Evolutionary conservation across 1,140 invertebrate species (phyloP).

Genomic region (Drosophila setifemur): DNA sequence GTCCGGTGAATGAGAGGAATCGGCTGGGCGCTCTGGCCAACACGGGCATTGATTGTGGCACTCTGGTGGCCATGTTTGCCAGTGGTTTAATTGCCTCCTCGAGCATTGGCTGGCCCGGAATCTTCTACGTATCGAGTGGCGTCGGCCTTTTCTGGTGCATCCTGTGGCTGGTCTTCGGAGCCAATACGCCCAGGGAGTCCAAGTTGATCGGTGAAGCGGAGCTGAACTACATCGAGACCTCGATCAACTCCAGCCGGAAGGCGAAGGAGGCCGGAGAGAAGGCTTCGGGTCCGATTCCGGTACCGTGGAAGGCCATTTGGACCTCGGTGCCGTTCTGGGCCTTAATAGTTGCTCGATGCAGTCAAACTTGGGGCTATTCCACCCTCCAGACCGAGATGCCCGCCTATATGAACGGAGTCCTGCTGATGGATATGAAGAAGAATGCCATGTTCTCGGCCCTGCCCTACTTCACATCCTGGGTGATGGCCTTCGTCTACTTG

Average conservation of each 20-base stretch:
- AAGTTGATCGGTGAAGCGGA: constrained; percentile 85
- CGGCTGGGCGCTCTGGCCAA: constrained; percentile 85
- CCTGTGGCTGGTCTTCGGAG: constrained; percentile 86
- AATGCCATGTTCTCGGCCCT: constrained; percentile 90
- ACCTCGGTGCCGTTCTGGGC: constrained; percentile 92
- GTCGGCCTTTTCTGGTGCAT: constrained; percentile 85
- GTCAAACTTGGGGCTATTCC: constrained; percentile 97
- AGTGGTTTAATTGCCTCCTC: constrained; percentile 87
- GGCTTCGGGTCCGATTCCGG: constrained; percentile 35
- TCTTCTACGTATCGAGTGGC: constrained; percentile 90
- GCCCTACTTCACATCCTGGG: constrained; percentile 90
- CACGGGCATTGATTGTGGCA: constrained; percentile 88
- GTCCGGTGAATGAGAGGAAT: constrained; percentile 85
- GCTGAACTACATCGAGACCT: constrained; percentile 85
- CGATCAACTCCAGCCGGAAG: constrained; percentile 44
- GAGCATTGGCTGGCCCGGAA: constrained; percentile 88
- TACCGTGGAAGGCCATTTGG: constrained; percentile 91
- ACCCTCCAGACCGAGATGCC: constrained; percentile 95
- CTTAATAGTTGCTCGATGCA: constrained; percentile 90
- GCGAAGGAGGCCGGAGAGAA: constrained; percentile 28
- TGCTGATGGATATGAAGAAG: constrained; percentile 90
- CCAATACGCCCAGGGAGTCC: constrained; percentile 86
- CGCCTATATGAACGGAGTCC: constrained; percentile 92
- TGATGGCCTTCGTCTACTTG: constrained; percentile 87
- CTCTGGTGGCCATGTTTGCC: constrained; percentile 87